phyloP scores from a whole-genome alignment of 2,888 invertebrate species.

The Halictus quadricinctus region DNA sequence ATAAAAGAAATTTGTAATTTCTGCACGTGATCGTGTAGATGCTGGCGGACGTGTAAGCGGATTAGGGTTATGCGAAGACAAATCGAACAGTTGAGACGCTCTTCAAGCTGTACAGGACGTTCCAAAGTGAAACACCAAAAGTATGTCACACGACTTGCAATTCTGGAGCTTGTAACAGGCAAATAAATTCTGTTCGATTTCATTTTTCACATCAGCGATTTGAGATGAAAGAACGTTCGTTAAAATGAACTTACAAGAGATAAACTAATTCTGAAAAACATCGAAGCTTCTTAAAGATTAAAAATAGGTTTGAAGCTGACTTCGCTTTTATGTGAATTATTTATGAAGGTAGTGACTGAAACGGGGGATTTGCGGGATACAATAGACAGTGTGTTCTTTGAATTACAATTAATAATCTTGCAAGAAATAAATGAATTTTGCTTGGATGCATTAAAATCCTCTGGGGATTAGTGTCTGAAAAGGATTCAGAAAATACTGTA shows the following conservation, averaged over 20 bases:
- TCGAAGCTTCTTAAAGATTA: no score
- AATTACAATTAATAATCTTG: background rate
- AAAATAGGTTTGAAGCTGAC: no score
- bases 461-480: background rate
- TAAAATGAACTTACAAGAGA: no score
- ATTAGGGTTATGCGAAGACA: slow-evolving; percentile 4
- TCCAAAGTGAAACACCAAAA: background rate
- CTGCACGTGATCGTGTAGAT: background rate
- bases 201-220: no score
- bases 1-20: slow-evolving; percentile 38
- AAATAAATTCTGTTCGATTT: no score
- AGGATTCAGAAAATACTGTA: background rate
- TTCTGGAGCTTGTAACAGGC: background rate
- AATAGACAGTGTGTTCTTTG: background rate
- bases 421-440: background rate
- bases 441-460: background rate
- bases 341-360: no score
- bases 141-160: background rate
- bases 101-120: background rate
- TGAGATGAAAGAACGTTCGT: no score
- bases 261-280: no score
- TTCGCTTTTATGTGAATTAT: no score
- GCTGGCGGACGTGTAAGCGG: background rate
- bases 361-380: no score
- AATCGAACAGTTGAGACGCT: background rate